A percentile compares a stretch with the other conserved stretches of the same genome.
These are phyloP conservation scores for Danionella dracula DNA, from an alignment of 2,797 vertebrate species.

Conservation along the genomic window DNA sequence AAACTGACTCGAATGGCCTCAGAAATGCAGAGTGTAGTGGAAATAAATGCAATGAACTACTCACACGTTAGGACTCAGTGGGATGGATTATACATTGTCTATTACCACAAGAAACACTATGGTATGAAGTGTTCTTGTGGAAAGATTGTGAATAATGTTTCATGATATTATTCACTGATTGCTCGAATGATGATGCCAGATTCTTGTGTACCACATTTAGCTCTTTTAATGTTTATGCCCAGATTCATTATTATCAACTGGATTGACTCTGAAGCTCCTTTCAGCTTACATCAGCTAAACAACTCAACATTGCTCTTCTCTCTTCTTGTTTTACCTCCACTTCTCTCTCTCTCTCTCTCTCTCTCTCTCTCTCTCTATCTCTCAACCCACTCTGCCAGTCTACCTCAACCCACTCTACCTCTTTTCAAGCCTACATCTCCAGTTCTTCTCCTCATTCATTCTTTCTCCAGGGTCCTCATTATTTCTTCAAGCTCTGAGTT, in stretches of 20 bases:
- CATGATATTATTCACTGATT: neutral
- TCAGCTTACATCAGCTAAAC: neutral
- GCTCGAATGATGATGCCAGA: neutral
- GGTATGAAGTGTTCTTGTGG: neutral
- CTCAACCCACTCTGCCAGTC: too few species aligned
- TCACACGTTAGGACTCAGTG: neutral
- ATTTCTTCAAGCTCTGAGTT: neutral
- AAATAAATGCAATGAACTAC: slow-evolving; percentile 5
- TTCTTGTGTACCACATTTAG: neutral
- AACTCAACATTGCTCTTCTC: neutral
- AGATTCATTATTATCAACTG: neutral
- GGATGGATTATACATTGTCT: neutral
- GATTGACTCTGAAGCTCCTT: neutral
- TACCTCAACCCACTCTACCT: neutral
- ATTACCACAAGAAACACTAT: neutral
- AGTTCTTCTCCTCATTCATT: neutral
- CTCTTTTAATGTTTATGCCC: too few species aligned
- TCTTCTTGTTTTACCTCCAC: too few species aligned
- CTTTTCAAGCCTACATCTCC: neutral
- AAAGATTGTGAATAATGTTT: neutral
- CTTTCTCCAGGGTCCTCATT: neutral
- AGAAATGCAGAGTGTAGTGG: neutral
- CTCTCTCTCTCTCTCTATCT: neutral
- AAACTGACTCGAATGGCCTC: neutral
- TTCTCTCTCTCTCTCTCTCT: neutral